Evolutionary conservation across 1,140 invertebrate species (phyloP).

Genomic region (Goniozus legneri): DNA sequence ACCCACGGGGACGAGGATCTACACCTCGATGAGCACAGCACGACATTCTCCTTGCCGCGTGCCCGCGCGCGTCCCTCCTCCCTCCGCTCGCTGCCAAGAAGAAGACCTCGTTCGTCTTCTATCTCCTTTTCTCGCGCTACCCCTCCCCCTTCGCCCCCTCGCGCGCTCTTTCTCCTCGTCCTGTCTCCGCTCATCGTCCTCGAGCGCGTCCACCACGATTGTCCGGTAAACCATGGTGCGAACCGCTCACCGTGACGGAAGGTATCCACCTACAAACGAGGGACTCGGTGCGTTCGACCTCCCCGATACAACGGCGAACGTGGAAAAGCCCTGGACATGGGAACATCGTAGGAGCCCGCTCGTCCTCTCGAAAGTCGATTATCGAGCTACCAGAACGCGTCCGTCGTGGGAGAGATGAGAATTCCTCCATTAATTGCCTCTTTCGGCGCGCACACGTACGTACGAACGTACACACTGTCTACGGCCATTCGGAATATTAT

Average conservation of each 20-base stretch:
- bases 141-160: background rate
- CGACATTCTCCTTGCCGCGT: conserved; percentile 47
- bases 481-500: too few relatives aligned
- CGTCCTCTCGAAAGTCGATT: conserved; percentile 9
- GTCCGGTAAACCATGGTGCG: conserved; percentile 40
- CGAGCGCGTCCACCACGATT: conserved; percentile 36
- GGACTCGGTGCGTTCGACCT: too few relatives aligned
- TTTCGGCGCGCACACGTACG: too few relatives aligned
- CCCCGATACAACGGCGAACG: too few relatives aligned
- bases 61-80: conserved; percentile 31
- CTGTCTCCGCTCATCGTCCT: conserved; percentile 29
- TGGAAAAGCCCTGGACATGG: conserved; percentile 36
- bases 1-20: conserved; percentile 53
- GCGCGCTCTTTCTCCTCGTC: conserved; percentile 3
- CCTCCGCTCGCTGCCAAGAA: conserved; percentile 37
- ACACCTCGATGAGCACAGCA: conserved; percentile 54
- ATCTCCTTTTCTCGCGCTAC: background rate
- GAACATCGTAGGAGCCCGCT: conserved; percentile 22
- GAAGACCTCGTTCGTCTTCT: conserved; percentile 27
- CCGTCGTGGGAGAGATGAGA: conserved; percentile 7
- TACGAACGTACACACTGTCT: too few relatives aligned
- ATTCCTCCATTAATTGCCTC: too few relatives aligned
- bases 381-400: conserved; percentile 19
- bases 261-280: conserved; percentile 41
- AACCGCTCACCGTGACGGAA: conserved; percentile 43